Evolutionary conservation across 2,888 invertebrate genomes (phyloP).

Genomic region (Orthosia cruda): DNA sequence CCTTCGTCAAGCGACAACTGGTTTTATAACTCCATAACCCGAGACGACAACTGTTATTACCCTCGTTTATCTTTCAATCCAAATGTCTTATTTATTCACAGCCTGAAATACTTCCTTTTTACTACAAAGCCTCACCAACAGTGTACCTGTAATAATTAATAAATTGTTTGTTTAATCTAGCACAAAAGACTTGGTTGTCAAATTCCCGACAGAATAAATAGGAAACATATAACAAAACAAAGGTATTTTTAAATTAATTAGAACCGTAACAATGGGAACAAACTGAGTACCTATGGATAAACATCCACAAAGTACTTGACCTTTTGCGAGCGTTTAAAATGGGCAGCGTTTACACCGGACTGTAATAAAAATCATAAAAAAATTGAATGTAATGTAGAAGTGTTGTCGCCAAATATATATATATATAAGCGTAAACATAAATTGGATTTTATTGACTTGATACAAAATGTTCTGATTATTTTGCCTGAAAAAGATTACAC

Average conservation of each 20-base stretch:
- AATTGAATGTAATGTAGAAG: not conserved
- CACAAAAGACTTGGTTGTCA: conserved; percentile 35
- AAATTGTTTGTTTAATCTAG: conserved; percentile 41
- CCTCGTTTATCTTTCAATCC: conserved; percentile 10
- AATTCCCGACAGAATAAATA: conserved; percentile 33
- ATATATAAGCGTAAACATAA: not conserved
- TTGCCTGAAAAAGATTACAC: not conserved
- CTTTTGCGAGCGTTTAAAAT: conserved; percentile 50
- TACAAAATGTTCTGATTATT: not conserved
- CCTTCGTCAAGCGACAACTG: conserved; percentile 19
- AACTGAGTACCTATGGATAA: conserved; percentile 56
- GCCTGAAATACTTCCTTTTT: conserved; percentile 24
- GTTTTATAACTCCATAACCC: conserved; percentile 35
- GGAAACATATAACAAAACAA: conserved; percentile 33
- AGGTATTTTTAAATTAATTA: conserved; percentile 51
- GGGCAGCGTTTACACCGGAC: conserved; percentile 36
- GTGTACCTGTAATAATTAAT: conserved; percentile 19
- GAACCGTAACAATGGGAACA: conserved; percentile 38
- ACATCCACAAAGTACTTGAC: conserved; percentile 61
- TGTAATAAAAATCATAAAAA: conserved; percentile 12
- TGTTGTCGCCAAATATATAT: not conserved
- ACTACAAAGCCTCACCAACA: not conserved
- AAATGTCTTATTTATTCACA: conserved; percentile 24
- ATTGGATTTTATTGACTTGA: not conserved
- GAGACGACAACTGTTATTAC: conserved; percentile 6